Percentiles rank a stretch among this genome's conserved stretches.
phyloP scores from a whole-genome alignment of 2,797 vertebrate genomes.

The Coregonus ussuriensis region DNA sequence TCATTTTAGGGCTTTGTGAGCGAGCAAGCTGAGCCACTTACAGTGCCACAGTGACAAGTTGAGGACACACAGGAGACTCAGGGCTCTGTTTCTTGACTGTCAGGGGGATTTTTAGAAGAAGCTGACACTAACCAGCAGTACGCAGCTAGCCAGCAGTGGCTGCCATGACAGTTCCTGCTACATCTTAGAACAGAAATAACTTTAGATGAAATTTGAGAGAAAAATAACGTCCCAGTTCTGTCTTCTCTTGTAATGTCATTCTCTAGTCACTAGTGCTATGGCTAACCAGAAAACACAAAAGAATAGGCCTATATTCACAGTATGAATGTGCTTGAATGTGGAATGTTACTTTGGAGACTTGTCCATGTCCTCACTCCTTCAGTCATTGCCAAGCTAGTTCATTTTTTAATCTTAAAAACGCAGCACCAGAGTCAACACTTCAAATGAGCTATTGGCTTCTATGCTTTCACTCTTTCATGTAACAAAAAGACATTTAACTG shows the following conservation, averaged over 20 bases:
- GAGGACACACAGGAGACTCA: neutral
- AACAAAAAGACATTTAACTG: neutral
- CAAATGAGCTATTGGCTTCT: neutral
- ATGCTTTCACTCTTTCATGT: neutral
- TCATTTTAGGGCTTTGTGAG: constrained; percentile 1
- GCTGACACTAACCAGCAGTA: constrained; percentile 26
- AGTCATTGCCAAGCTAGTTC: neutral
- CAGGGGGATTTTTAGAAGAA: constrained; percentile 19
- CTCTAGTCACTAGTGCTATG: neutral
- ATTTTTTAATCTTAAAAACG: neutral
- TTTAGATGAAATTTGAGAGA: neutral
- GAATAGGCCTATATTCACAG: neutral
- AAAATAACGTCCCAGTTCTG: neutral
- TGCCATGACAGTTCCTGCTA: neutral
- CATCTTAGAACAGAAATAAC: neutral
- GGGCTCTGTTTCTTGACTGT: neutral
- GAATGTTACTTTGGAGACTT: neutral
- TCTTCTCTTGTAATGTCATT: too few relatives aligned
- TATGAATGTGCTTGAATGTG: neutral
- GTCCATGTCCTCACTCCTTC: neutral
- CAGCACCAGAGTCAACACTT: neutral
- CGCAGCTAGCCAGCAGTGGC: constrained; percentile 1
- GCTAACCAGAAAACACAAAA: neutral
- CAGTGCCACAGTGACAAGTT: neutral
- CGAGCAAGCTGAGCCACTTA: neutral